These are phyloP conservation scores for Salmo trutta DNA, from an alignment of 2,797 vertebrate genomes.

Conservation along the genomic window DNA sequence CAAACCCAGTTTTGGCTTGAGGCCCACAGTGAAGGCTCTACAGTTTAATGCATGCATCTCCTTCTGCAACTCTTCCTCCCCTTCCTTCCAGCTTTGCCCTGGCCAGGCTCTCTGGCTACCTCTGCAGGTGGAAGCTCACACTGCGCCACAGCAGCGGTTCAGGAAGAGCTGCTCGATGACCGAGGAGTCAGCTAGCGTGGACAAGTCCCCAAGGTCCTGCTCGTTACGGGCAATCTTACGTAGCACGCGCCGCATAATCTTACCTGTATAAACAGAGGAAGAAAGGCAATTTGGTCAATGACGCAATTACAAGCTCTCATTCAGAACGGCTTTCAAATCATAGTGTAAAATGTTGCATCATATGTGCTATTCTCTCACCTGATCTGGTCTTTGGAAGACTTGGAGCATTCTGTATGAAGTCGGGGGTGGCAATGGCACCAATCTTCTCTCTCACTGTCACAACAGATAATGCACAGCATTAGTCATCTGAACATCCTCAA, in stretches of 20 bases:
- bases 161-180: constrained; percentile 89
- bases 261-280: constrained; percentile 74
- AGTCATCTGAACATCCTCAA: background rate
- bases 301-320: background rate
- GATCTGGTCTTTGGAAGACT: constrained; percentile 95
- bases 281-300: background rate
- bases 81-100: background rate
- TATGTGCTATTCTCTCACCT: constrained; percentile 70
- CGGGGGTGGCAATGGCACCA: constrained; percentile 95
- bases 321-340: background rate
- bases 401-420: constrained; percentile 94
- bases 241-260: constrained; percentile 94
- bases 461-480: background rate
- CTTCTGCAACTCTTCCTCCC: constrained; percentile 1
- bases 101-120: background rate
- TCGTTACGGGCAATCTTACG: constrained; percentile 91
- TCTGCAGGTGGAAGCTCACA: constrained; percentile 52
- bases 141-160: constrained; percentile 74
- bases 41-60: background rate
- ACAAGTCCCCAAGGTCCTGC: constrained; percentile 87
- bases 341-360: background rate
- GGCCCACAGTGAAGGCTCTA: background rate
- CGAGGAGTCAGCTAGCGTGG: constrained; percentile 87
- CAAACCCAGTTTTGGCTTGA: background rate
- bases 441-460: constrained; percentile 92